These are phyloP conservation scores for Ariopsis seemanni DNA, from an alignment of 2,113 vertebrate species.

Conservation along the genomic window DNA sequence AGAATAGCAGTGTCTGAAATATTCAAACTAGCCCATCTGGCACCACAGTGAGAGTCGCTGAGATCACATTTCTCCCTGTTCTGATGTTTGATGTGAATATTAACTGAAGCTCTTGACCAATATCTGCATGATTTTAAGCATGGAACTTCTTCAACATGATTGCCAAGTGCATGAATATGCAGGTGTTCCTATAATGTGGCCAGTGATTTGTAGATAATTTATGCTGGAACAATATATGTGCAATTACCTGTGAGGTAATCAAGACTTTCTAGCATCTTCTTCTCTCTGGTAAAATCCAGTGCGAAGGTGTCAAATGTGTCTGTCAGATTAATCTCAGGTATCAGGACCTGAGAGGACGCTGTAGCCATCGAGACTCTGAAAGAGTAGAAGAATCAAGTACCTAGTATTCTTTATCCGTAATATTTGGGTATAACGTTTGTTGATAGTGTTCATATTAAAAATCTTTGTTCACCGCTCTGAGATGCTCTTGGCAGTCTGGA, in stretches of 20 bases:
- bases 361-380: conserved; percentile 97
- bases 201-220: neutral
- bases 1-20: neutral
- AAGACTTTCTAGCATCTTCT: conserved; percentile 94
- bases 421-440: neutral
- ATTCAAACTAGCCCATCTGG: neutral
- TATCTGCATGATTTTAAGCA: neutral
- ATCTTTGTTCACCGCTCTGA: conserved; percentile 85
- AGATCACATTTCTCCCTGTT: neutral
- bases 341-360: conserved; percentile 92
- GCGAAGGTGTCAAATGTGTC: conserved; percentile 96
- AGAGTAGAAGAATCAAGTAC: neutral
- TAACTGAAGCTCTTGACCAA: neutral
- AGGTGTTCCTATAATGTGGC: neutral
- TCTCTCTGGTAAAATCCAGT: conserved; percentile 95
- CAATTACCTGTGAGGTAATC: conserved; percentile 95
- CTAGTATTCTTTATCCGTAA: neutral
- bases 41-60: neutral
- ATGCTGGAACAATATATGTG: neutral
- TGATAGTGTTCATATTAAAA: neutral
- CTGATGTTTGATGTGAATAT: neutral
- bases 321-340: conserved; percentile 97
- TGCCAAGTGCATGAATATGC: neutral
- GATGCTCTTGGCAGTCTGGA: conserved; percentile 93
- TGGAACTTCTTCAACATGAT: neutral